phyloP scores from a whole-genome alignment of 2,797 vertebrate genomes.

The Neoniphon sammara region DNA sequence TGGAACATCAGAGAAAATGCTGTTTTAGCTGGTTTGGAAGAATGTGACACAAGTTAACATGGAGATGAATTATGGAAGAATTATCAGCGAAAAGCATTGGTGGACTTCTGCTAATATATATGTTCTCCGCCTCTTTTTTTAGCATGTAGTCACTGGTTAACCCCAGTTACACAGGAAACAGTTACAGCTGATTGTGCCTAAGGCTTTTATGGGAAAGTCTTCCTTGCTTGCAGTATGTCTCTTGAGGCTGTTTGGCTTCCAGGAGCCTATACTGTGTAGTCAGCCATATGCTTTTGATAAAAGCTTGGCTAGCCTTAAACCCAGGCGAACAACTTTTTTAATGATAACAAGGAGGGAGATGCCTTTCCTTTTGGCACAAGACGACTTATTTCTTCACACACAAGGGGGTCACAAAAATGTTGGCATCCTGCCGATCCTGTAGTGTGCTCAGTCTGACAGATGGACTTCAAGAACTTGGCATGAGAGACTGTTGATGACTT shows the following conservation, averaged over 20 bases:
- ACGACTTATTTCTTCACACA: conserved; percentile 27
- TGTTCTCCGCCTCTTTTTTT: no score
- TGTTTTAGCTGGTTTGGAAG: no score
- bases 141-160: no score
- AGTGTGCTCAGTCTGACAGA: conserved; percentile 68
- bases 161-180: no score
- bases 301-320: neutral
- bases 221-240: neutral
- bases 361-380: conserved; percentile 15
- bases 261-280: no score
- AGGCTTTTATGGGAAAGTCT: neutral
- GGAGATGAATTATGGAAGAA: no score
- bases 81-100: no score
- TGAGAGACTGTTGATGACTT: conserved; percentile 45
- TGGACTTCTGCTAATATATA: no score
- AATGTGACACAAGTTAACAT: no score
- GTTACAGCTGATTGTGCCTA: neutral
- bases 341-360: neutral
- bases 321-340: neutral
- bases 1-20: no score
- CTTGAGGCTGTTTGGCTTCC: no score
- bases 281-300: no score
- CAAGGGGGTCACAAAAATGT: conserved; percentile 47
- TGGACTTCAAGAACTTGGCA: conserved; percentile 60
- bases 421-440: conserved; percentile 30